Base-by-base conservation (phyloP, 2,113 vertebrate species). In the Rallus limicola region DNA sequence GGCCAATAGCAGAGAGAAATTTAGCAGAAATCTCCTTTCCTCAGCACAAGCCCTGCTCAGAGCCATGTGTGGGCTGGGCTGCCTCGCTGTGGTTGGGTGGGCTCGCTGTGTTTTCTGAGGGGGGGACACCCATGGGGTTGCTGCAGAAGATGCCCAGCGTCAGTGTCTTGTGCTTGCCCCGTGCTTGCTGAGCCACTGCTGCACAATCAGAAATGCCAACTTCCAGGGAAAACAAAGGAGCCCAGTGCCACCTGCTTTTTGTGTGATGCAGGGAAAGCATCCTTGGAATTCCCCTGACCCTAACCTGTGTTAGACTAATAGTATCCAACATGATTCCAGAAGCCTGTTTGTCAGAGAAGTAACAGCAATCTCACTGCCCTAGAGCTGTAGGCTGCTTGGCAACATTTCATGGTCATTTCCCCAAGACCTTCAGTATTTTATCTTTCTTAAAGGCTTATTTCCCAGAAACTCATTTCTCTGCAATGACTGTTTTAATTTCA, bases 191-290 rank as follows among this genome's bases (percentile, higher is more conserved):
- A 68, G 42, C 53, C 68, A 44, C 8, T 0, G 14, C 67, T 52
- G 21, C 20, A 5, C 0, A 0, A 1, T 0, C 3, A 29, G 34
- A 31, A 40, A 12, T 1, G 6, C 40, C 6, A 2, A 19, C 60
- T 82, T 40, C 59, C 11, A 25, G 64, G 64, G 68, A 72, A 68
- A 34, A 5, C 34, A 33, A 24, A 65, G 48, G 50, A 69, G 26
- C 29, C 86, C 18, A 21, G 12, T 55, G 21, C 19, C 5, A 0
- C 16, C 7, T 55, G 31, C 1, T 8, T 69, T 58, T 40, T 40
- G 11, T 25, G 5, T 6, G 77, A 44, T 68, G 60, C 29, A n/a
- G 68, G n/a, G 75, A 83, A 70, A 84, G 4, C 25, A 31, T 67
- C 77, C 50, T 33, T 44, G 83, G 59, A 68, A 86, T 56, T 53